A percentile compares a stretch with the other conserved stretches of the same genome.
phyloP scores from a whole-genome alignment of 2,888 invertebrate species.

The Callosobruchus maculatus region DNA sequence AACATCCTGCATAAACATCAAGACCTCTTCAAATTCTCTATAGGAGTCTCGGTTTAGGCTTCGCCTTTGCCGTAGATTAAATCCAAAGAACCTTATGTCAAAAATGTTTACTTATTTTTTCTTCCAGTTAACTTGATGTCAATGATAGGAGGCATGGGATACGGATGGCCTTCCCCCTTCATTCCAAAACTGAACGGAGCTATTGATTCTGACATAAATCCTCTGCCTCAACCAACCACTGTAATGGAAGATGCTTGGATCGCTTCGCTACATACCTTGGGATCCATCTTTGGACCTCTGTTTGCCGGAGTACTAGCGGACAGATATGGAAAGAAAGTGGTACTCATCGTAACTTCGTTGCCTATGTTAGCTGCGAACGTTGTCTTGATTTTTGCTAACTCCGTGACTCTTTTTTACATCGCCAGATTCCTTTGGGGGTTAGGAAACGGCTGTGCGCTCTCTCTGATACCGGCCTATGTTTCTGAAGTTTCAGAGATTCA shows the following conservation, averaged over 20 bases:
- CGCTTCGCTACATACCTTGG: conserved; percentile 29
- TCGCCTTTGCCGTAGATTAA: too few species aligned
- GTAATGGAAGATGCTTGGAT: conserved; percentile 31
- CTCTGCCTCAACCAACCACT: conserved; percentile 25
- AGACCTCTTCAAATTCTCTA: too few species aligned
- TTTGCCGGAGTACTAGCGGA: conserved; percentile 24
- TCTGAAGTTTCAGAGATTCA: conserved; percentile 80
- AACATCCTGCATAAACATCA: too few species aligned
- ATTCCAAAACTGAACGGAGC: conserved; percentile 26
- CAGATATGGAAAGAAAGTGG: conserved; percentile 61
- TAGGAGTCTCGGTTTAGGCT: too few species aligned
- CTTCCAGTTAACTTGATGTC: conserved; percentile 31
- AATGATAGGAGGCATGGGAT: conserved; percentile 26
- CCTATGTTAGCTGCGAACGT: conserved; percentile 58
- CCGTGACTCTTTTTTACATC: conserved; percentile 42
- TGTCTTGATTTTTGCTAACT: conserved; percentile 24
- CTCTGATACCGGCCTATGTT: conserved; percentile 77
- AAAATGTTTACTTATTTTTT: not conserved
- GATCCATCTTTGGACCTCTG: conserved; percentile 30
- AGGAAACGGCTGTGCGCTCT: conserved; percentile 65
- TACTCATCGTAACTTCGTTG: conserved; percentile 59
- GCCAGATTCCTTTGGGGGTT: conserved; percentile 61
- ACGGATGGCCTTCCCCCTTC: conserved; percentile 32
- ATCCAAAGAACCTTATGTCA: too few species aligned
- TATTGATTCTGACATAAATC: conserved; percentile 23